These are phyloP conservation scores for Hylomyscus alleni DNA, from an alignment of 2,797 vertebrate genomes.

Conservation along the genomic window DNA sequence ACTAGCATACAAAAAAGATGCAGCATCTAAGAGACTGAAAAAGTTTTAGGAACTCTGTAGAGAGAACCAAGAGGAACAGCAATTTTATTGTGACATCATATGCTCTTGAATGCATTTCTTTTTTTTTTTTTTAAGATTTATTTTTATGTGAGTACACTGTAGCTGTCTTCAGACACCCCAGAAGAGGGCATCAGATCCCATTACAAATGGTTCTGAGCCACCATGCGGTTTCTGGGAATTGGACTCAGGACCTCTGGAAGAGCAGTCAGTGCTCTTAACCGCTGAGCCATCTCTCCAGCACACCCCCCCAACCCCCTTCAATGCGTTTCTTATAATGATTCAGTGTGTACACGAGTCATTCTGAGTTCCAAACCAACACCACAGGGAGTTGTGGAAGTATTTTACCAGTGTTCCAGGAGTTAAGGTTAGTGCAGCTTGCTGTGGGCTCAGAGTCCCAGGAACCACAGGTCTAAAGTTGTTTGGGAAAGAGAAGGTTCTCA, in stretches of 20 bases:
- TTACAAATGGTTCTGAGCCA: too few relatives aligned
- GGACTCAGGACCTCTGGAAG: too few relatives aligned
- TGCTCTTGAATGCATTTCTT: not conserved
- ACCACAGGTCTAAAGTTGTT: not conserved
- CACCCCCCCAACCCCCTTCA: not conserved
- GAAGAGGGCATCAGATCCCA: too few relatives aligned
- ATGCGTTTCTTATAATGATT: constrained; percentile 17
- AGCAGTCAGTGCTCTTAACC: too few relatives aligned
- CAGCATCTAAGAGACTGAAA: not conserved
- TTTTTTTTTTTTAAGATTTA: too few relatives aligned
- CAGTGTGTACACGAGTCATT: not conserved
- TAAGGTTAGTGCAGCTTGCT: not conserved
- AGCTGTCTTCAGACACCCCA: too few relatives aligned
- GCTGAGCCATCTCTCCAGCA: too few relatives aligned
- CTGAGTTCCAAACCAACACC: not conserved
- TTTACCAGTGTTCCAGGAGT: constrained; percentile 19
- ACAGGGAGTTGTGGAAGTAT: not conserved
- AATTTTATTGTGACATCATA: not conserved
- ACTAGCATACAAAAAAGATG: not conserved
- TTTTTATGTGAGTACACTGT: too few relatives aligned
- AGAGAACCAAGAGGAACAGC: not conserved
- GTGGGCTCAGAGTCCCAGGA: not conserved
- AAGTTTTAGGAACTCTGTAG: not conserved
- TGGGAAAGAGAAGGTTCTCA: not conserved
- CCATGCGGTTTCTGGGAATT: too few relatives aligned